Percentiles rank a stretch among this genome's conserved stretches.
phyloP scores from a whole-genome alignment of 2,797 vertebrate species.

The Choloepus didactylus region DNA sequence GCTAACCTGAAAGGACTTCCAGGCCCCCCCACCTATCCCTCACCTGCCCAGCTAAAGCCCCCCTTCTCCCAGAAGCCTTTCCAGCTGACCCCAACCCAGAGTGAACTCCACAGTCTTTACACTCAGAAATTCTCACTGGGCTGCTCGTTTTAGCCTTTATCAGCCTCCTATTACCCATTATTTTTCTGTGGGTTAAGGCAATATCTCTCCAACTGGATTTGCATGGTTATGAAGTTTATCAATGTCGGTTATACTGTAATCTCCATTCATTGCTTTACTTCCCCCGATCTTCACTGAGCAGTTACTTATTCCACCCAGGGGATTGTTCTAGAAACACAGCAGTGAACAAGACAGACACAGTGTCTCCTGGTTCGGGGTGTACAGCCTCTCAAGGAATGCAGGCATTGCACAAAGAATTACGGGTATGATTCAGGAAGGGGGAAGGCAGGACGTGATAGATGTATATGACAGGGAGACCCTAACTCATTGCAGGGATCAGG shows the following conservation, averaged over 20 bases:
- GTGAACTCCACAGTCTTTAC: not conserved
- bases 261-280: not conserved
- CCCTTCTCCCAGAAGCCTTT: not conserved
- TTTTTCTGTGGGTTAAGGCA: not conserved
- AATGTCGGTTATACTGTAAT: not conserved
- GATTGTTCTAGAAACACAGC: not conserved
- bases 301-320: not conserved
- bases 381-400: not conserved
- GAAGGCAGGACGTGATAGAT: not conserved
- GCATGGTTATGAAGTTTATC: not conserved
- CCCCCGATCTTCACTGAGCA: not conserved
- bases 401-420: not conserved
- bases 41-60: no score
- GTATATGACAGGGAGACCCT: not conserved
- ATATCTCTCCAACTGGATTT: not conserved
- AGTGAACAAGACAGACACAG: not conserved
- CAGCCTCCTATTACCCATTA: fast-evolving
- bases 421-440: not conserved
- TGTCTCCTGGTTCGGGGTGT: not conserved
- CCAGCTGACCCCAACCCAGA: not conserved
- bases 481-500: not conserved
- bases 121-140: not conserved
- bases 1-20: not conserved
- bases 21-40: not conserved
- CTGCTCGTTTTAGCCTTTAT: not conserved